phyloP scores from a whole-genome alignment of 2,888 invertebrate genomes.

The Limnephilus marmoratus region DNA sequence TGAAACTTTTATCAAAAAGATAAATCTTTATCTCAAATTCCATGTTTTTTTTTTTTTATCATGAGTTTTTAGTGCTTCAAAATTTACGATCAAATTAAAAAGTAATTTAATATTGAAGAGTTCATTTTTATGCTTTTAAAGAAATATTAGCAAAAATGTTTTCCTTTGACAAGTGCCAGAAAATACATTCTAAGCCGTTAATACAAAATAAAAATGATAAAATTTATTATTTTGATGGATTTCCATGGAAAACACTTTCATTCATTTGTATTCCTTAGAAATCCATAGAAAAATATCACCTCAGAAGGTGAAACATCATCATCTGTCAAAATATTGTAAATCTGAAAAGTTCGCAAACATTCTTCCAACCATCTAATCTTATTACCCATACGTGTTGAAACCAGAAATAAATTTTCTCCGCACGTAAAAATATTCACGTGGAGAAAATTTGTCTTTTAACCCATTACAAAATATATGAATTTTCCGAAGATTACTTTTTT shows the following conservation, averaged over 20 bases:
- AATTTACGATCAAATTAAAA: no score
- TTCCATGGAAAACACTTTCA: not conserved
- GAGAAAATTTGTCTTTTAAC: not conserved
- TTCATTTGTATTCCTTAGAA: not conserved
- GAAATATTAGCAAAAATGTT: not conserved
- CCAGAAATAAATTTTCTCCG: not conserved
- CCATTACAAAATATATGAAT: not conserved
- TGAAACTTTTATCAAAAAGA: no score
- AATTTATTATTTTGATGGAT: not conserved
- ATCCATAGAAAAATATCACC: not conserved
- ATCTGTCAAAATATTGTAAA: not conserved
- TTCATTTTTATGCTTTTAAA: no score
- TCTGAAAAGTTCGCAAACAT: not conserved
- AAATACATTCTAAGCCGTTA: not conserved
- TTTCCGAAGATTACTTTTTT: no score
- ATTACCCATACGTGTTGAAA: not conserved
- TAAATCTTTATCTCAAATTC: no score
- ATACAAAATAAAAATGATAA: not conserved
- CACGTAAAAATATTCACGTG: not conserved
- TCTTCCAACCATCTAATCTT: not conserved
- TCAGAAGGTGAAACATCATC: not conserved
- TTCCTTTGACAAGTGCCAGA: not conserved
- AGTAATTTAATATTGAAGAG: no score
- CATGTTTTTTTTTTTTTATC: no score
- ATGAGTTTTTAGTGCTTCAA: no score